Evolutionary conservation across 2,797 vertebrate species (phyloP).

Genomic region (Hirundo rustica): DNA sequence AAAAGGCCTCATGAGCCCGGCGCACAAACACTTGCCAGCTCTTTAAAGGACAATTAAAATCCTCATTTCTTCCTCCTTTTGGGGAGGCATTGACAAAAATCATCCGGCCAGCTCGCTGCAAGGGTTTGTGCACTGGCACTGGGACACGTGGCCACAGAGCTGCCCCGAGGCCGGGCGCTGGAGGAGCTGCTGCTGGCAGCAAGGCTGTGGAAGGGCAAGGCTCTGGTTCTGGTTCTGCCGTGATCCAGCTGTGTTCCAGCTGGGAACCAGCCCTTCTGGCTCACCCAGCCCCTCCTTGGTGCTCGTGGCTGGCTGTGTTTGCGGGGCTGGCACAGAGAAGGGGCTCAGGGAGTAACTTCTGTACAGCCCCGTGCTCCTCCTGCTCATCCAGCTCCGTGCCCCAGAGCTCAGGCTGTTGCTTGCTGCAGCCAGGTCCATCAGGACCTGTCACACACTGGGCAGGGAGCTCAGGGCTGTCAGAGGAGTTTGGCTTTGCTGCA

Average conservation of each 20-base stretch:
- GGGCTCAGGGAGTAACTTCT: not conserved
- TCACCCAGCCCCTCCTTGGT: not conserved
- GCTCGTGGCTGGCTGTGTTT: not conserved
- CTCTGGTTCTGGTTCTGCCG: not conserved
- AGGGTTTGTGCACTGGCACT: not conserved
- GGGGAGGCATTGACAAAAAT: not conserved
- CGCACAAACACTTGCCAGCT: not conserved
- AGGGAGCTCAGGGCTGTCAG: not conserved
- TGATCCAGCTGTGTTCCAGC: not conserved
- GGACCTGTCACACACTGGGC: not conserved
- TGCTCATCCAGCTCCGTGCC: not conserved
- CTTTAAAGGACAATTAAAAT: not conserved
- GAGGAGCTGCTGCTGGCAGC: not conserved
- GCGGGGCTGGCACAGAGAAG: not conserved
- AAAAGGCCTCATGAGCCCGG: not conserved
- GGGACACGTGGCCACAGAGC: fast-evolving
- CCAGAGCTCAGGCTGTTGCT: not conserved
- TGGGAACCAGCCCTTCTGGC: not conserved
- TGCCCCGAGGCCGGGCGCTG: fast-evolving
- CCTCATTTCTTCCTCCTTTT: not conserved
- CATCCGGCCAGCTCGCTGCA: fast-evolving
- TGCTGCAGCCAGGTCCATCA: not conserved
- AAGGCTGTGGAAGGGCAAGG: not conserved
- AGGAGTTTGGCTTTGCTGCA: not conserved
- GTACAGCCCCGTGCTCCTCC: not conserved